Evolutionary conservation across 2,113 vertebrate genomes (phyloP).

Genomic region (Psophia crepitans): DNA sequence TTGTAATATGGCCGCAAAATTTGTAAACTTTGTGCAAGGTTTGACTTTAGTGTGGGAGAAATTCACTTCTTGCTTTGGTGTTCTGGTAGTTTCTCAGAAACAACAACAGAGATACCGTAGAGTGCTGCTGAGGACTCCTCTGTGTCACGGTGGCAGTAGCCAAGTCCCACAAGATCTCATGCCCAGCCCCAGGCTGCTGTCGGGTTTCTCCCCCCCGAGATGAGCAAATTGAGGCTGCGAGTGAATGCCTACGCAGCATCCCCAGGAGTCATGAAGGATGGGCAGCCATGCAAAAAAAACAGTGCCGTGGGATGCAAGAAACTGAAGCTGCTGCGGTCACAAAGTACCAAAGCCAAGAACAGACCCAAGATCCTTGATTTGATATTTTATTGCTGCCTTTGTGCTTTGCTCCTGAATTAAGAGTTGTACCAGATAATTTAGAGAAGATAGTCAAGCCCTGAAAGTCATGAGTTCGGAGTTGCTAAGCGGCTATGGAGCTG

Average conservation of each 20-base stretch:
- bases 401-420: background rate
- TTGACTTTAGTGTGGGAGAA: background rate
- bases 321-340: background rate
- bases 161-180: background rate
- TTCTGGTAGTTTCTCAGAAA: background rate
- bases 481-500: background rate
- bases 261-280: background rate
- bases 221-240: background rate
- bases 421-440: background rate
- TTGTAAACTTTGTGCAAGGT: background rate
- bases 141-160: accelerated
- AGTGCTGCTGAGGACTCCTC: background rate
- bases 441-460: background rate
- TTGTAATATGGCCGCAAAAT: background rate
- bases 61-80: background rate
- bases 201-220: background rate
- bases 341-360: background rate
- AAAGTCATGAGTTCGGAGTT: background rate
- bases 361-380: background rate
- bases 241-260: background rate
- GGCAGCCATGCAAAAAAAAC: background rate
- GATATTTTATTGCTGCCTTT: background rate
- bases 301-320: background rate
- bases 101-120: background rate
- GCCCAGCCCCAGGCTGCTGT: background rate